These are phyloP conservation scores for Neotoma lepida DNA, from an alignment of 2,113 vertebrate species.

Conservation along the genomic window DNA sequence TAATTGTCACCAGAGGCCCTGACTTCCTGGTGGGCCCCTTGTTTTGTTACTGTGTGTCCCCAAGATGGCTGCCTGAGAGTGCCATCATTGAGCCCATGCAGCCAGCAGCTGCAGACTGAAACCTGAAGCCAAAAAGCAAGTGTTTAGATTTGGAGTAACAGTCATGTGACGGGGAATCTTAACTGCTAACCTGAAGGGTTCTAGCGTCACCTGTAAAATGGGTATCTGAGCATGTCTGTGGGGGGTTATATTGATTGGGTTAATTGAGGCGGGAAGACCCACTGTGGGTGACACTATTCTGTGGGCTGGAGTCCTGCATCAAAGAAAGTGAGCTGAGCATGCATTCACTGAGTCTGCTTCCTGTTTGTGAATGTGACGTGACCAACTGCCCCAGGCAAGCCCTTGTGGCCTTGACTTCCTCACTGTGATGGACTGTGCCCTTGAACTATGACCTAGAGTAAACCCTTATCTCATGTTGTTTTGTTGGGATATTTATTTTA, in stretches of 20 bases:
- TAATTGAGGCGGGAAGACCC: neutral
- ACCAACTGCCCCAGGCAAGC: neutral
- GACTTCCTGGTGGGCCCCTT: neutral
- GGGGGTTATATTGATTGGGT: neutral
- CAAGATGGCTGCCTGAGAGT: neutral
- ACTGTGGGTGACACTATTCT: neutral
- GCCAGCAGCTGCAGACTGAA: neutral
- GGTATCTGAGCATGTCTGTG: neutral
- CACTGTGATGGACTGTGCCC: neutral
- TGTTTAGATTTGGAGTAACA: neutral
- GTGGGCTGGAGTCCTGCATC: neutral
- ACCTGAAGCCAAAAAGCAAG: neutral
- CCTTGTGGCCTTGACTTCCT: neutral
- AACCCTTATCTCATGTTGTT: neutral
- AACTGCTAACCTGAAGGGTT: neutral
- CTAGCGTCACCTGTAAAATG: neutral
- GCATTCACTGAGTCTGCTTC: neutral
- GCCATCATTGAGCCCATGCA: neutral
- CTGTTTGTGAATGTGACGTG: neutral
- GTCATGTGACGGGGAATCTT: neutral
- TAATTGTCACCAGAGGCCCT: neutral
- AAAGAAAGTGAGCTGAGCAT: neutral
- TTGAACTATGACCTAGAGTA: neutral
- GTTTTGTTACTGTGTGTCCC: neutral
- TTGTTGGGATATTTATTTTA: neutral